phyloP scores from a whole-genome alignment of 1,140 invertebrate genomes.

The Macrobrachium nipponense region DNA sequence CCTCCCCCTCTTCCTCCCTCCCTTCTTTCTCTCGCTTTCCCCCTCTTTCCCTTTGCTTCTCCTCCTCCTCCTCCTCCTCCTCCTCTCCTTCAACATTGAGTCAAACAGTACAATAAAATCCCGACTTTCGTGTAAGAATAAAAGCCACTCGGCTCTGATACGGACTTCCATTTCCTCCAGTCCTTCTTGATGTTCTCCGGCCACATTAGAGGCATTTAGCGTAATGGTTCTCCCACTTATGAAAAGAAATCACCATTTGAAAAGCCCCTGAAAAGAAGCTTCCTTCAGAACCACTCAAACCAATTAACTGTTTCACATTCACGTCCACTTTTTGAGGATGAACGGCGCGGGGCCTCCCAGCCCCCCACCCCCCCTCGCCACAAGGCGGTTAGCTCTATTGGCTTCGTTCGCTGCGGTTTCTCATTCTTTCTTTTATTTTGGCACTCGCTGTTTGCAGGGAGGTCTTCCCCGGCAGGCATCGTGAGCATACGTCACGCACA shows the following conservation, averaged over 20 bases:
- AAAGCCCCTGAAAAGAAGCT: conserved; percentile 57
- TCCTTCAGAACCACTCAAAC: conserved; percentile 61
- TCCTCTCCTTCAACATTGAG: background rate
- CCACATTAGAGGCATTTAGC: conserved; percentile 61
- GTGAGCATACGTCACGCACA: background rate
- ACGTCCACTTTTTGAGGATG: conserved; percentile 59
- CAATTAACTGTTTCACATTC: conserved; percentile 62
- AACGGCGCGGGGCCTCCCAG: conserved; percentile 32
- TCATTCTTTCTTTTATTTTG: background rate
- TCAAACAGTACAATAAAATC: too few relatives aligned
- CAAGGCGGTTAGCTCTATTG: background rate
- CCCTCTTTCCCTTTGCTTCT: background rate
- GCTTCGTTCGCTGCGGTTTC: background rate
- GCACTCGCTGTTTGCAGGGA: too few relatives aligned
- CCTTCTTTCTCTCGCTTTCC: background rate
- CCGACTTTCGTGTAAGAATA: too few relatives aligned
- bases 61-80: background rate
- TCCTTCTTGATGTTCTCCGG: conserved; percentile 44
- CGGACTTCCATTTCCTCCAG: conserved; percentile 9
- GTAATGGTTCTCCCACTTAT: conserved; percentile 60
- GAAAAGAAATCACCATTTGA: conserved; percentile 60
- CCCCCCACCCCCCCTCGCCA: too few relatives aligned
- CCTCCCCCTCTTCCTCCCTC: background rate
- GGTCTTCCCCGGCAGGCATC: background rate
- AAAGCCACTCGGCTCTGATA: background rate